phyloP scores from a whole-genome alignment of 2,113 vertebrate species.

The Pachycephala philippinensis region DNA sequence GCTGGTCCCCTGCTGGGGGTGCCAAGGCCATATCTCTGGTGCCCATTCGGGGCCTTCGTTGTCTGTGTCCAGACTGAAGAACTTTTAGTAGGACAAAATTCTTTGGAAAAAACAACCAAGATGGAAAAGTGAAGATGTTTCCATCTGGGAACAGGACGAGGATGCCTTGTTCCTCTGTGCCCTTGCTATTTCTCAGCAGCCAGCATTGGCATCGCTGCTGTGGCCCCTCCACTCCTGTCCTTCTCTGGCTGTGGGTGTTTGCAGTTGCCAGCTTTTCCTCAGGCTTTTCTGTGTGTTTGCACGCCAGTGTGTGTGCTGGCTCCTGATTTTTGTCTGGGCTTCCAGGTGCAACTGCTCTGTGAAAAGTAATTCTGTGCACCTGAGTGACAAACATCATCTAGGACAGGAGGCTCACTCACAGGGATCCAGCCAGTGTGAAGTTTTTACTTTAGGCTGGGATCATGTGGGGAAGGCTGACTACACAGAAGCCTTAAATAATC shows the following conservation, averaged over 20 bases:
- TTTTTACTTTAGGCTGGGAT: neutral
- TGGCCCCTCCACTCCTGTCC: neutral
- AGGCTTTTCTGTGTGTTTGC: neutral
- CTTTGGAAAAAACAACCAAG: neutral
- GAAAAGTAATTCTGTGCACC: neutral
- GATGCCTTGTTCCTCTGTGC: neutral
- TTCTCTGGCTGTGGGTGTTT: neutral
- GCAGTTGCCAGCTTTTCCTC: neutral
- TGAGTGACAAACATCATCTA: neutral
- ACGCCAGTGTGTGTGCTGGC: neutral
- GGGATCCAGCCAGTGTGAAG: neutral
- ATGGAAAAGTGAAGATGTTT: neutral
- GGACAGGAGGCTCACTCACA: neutral
- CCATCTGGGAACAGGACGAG: neutral
- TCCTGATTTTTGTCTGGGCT: neutral
- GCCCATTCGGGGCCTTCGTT: rapidly evolving
- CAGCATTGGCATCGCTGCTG: neutral
- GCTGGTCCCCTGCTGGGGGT: rapidly evolving
- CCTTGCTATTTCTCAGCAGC: neutral
- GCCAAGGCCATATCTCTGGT: neutral
- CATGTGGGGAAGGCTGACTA: neutral
- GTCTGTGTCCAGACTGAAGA: neutral
- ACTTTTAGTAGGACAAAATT: neutral
- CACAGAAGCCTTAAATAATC: neutral
- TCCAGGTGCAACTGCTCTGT: neutral